Evolutionary conservation across 2,113 vertebrate genomes (phyloP), one percentile per base, ranked within the genome.

Genomic region (Lophotis ruficrista): DNA sequence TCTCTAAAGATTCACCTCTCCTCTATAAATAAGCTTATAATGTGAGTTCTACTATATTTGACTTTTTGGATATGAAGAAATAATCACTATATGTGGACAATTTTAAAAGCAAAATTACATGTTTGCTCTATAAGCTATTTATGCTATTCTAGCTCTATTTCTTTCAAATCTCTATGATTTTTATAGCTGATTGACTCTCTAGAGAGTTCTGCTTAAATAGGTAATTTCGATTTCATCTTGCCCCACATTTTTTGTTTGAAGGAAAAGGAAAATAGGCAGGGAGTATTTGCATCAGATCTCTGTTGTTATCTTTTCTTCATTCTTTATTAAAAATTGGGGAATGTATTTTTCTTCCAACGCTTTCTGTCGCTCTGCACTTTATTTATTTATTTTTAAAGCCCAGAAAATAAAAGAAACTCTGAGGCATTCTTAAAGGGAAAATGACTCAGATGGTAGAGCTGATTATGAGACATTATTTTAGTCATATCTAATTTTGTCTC

Each of bases 401-500:
- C 45, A 68, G 35, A 76, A 85, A 72, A 7, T 8, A 48, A 76
- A 86, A 89, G 24, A 6, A 76, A 62, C 20, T 88, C 48, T 61
- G n/a, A 91, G 41, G 20, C 17, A 61, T 69, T 69, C 57, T 91
- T 80, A 77, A 87, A 91, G 41, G 30, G 65, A 80, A 90, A 95
- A 93, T 92, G 4, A 88, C 62, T 93, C 90, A 93, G 85, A 77
- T 77, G 66, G 25, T 21, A 83, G 47, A 83, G 72, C 24, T 80
- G 27, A 80, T 88, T 69, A n/a, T 53, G 58, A 66, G 7, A 91
- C 6, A 65, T 61, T 92, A 88, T 88, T 87, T 92, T 73, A 65
- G 79, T 69, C 14, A 37, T 61, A 66, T 80, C 79, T 92, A 92
- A 92, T 93, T 95, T 48, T 92, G 47, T 86, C 47, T 92, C 5